Evolutionary conservation across 2,797 vertebrate genomes (phyloP), one percentile per base, ranked within the genome.

Genomic region (Cyclopterus lumpus): DNA sequence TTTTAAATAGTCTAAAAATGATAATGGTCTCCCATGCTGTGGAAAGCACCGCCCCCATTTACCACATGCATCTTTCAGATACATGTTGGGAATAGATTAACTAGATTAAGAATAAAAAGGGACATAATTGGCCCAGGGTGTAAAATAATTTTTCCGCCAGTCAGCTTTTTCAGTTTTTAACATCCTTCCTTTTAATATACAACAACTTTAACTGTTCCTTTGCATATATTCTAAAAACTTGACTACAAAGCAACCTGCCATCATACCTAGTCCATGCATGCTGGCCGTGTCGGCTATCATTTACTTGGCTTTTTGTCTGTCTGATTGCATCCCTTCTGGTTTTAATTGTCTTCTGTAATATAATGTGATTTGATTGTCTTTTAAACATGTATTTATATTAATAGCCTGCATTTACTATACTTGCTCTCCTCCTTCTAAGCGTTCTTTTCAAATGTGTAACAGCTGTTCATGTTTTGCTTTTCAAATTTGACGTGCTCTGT

Each of bases 51-150:
- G 18, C 20, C n/a, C n/a, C 8, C 6, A 46, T 46, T 48, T 46
- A 63, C 44, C 63, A 65, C 63, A 34, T 16, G 22, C 46, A 51
- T 51, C 8, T 24, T 36, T 36, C n/a, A 66, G n/a, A 66, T 18
- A 24, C 8, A 7, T 26, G 14, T 38, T 53, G 32, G 0, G 20
- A 3, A 48, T 30, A 32, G 18, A 64, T 63, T 44, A 46, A 24
- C 36, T 0, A n/a, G 62, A 22, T 20, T 20, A 32, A 44, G 38
- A 62, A 62, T 62, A 18, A 28, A 15, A 62, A 40, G 5, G 38
- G 22, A 42, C 22, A 9, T 16, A 15, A 18, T 48, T 48, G 24
- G 6, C 16, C 8, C 4, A 42, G 24, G 22, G 0, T 16, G 15
- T 12, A 7, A 12, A 26, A 40, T 38, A 40, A 48, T 54, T 2